Conservation (phyloP, 2,888 invertebrate genomes). For the Tipula unca region DNA sequence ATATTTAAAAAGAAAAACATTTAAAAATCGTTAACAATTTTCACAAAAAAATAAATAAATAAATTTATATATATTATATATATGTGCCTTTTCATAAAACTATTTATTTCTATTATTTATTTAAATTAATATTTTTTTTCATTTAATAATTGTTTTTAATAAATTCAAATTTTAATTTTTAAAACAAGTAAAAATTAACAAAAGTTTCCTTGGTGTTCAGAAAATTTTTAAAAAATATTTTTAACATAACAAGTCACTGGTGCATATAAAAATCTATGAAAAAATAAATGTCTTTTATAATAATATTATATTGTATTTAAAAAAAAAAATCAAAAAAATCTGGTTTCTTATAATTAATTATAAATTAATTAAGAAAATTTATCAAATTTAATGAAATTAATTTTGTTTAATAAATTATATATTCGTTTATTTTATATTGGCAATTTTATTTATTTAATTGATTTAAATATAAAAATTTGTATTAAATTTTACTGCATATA, state of each 20-base stretch:
- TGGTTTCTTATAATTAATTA: neutral
- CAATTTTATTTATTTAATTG: neutral
- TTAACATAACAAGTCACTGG: neutral
- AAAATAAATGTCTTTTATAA: neutral
- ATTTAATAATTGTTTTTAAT: no score
- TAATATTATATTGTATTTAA: neutral
- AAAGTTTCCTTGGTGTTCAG: neutral
- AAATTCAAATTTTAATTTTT: neutral
- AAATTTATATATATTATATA: conserved; percentile 1
- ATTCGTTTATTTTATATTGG: neutral
- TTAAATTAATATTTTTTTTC: neutral
- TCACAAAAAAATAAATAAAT: neutral
- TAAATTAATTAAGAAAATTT: neutral
- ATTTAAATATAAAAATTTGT: neutral
- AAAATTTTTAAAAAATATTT: neutral
- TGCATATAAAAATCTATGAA: conserved; percentile 14
- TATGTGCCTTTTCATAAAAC: neutral
- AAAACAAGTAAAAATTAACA: neutral
- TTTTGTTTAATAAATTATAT: neutral
- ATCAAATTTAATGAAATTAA: neutral
- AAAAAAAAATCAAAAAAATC: no score
- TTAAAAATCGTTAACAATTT: conserved; percentile 4
- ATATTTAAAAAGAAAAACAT: neutral
- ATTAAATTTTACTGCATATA: no score
- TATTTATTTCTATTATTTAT: neutral